These are phyloP conservation scores for Toxotes jaculatrix DNA, from an alignment of 2,113 vertebrate genomes.

Conservation along the genomic window DNA sequence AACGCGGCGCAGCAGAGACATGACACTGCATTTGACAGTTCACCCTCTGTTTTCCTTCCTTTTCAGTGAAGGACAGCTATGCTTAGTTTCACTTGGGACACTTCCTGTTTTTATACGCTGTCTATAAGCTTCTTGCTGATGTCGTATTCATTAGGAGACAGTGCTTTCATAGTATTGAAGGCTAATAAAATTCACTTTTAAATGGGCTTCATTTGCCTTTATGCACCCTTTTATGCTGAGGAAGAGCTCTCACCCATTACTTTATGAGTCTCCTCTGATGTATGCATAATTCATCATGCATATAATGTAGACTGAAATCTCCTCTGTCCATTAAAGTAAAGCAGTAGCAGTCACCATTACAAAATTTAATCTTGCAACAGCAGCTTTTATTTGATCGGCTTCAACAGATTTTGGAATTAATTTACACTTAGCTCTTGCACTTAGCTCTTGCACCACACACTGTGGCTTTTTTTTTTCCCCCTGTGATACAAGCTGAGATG, in stretches of 20 bases:
- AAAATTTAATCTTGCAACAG: neutral
- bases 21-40: slow-evolving; percentile 17
- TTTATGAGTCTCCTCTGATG: slow-evolving; percentile 19
- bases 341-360: slow-evolving; percentile 18
- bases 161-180: neutral
- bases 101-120: neutral
- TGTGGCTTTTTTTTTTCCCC: neutral
- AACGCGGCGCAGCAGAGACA: slow-evolving; percentile 9
- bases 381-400: slow-evolving; percentile 6
- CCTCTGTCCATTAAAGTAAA: slow-evolving; percentile 17
- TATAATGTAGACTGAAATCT: neutral
- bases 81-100: neutral
- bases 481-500: slow-evolving; percentile 1
- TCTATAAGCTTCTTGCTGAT: slow-evolving; percentile 4
- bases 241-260: slow-evolving; percentile 13
- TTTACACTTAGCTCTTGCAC: neutral
- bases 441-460: neutral
- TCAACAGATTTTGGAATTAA: neutral
- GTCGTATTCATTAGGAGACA: neutral
- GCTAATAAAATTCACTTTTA: neutral
- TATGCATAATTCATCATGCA: slow-evolving; percentile 54
- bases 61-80: slow-evolving; percentile 2
- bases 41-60: neutral
- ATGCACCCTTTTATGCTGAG: neutral
- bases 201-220: neutral